Conservation (phyloP, 2,888 invertebrate species). For the Shargacucullia verbasci region DNA sequence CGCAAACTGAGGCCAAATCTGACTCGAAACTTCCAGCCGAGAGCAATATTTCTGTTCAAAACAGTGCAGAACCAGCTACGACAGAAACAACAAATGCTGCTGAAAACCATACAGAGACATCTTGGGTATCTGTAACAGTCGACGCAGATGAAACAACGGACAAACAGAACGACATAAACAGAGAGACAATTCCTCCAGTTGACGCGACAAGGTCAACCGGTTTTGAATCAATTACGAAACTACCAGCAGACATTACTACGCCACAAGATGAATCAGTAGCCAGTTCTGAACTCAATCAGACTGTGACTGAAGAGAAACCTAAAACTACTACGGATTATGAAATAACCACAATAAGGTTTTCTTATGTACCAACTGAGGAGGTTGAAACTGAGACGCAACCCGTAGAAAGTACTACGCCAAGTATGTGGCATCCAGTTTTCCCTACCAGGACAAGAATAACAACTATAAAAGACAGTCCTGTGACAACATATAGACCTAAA, state of each 20-base stretch:
- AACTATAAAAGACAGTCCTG: conserved; percentile 67
- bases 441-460: conserved; percentile 74
- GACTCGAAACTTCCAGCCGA: conserved; percentile 74
- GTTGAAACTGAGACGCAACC: conserved; percentile 47
- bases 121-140: conserved; percentile 71
- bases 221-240: conserved; percentile 87
- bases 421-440: conserved; percentile 73
- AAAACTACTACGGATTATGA: conserved; percentile 75
- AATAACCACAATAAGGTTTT: conserved; percentile 84
- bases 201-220: conserved; percentile 76
- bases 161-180: conserved; percentile 58
- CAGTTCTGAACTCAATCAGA: conserved; percentile 69
- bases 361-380: conserved; percentile 78
- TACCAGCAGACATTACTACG: conserved; percentile 81
- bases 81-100: conserved; percentile 61
- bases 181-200: conserved; percentile 73
- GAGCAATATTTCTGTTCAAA: conserved; percentile 75
- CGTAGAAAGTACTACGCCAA: conserved; percentile 59
- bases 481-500: conserved; percentile 84
- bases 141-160: conserved; percentile 63
- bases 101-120: conserved; percentile 63
- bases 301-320: conserved; percentile 60
- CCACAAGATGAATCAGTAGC: conserved; percentile 76
- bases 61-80: conserved; percentile 65
- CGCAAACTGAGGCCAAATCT: conserved; percentile 68